These are phyloP conservation scores for Cryptotermes secundus DNA, from an alignment of 1,140 invertebrate genomes.

Conservation along the genomic window DNA sequence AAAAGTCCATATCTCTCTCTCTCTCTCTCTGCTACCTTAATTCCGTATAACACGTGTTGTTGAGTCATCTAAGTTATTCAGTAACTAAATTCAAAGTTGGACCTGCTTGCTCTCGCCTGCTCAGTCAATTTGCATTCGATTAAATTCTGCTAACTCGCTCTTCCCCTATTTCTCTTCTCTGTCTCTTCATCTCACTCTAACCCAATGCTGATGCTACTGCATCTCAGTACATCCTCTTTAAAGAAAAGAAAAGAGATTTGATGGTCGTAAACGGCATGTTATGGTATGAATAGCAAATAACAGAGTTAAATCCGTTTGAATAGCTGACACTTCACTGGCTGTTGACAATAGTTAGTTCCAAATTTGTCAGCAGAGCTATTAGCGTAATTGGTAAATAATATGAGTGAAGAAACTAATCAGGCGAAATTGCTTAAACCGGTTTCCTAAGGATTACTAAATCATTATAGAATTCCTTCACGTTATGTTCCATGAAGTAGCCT, in stretches of 20 bases:
- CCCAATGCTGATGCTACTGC: not conserved
- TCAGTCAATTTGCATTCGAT: slow-evolving; percentile 27
- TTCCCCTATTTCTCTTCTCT: not conserved
- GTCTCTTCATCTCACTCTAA: not conserved
- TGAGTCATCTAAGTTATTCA: slow-evolving; percentile 19
- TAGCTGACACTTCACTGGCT: not conserved
- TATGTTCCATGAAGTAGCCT: no score
- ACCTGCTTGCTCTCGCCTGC: not conserved
- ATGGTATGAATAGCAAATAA: not conserved
- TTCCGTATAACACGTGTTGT: slow-evolving; percentile 8
- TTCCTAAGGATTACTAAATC: not conserved
- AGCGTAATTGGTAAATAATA: not conserved
- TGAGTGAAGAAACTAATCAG: not conserved
- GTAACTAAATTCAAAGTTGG: slow-evolving; percentile 13
- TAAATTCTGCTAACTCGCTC: slow-evolving; percentile 26
- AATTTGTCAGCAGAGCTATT: not conserved
- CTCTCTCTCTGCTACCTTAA: no score
- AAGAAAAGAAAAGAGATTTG: not conserved
- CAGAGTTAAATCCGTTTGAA: not conserved
- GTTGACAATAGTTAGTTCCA: not conserved
- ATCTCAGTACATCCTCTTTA: not conserved
- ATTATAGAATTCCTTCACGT: no score
- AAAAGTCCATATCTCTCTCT: no score
- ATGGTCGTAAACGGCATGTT: not conserved
- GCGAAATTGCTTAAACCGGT: not conserved